phyloP scores from a whole-genome alignment of 2,888 invertebrate species.

The Rosalia funebris region DNA sequence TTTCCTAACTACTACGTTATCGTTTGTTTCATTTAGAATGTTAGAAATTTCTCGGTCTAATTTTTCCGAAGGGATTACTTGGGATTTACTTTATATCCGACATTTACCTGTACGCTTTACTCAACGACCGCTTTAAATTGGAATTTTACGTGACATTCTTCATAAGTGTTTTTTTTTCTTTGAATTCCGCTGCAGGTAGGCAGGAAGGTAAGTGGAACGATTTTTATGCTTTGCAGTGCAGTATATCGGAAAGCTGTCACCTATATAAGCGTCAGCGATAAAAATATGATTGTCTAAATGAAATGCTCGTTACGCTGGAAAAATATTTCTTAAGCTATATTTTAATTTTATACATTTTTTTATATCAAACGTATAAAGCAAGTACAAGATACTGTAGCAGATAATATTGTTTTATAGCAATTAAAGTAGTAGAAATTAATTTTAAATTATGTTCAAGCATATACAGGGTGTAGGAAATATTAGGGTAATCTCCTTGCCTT shows the following conservation, averaged over 20 bases:
- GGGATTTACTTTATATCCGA: constrained; percentile 29
- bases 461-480: no score
- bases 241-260: background rate
- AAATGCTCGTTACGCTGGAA: no score
- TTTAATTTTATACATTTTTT: no score
- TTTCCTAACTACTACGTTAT: constrained; percentile 9
- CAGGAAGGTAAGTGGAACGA: no score
- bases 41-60: constrained; percentile 32
- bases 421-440: no score
- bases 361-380: no score
- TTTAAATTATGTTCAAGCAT: no score
- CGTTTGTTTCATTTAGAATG: constrained; percentile 34
- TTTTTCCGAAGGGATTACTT: constrained; percentile 38
- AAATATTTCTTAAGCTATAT: no score
- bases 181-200: background rate
- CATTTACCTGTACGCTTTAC: constrained; percentile 31
- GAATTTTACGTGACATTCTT: constrained; percentile 37
- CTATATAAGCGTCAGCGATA: background rate
- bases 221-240: background rate
- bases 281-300: background rate
- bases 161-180: background rate
- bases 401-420: no score
- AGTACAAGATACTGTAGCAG: no score
- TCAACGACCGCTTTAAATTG: constrained; percentile 32
- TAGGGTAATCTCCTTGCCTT: no score